A percentile compares a stretch with the other conserved stretches of the same genome.
phyloP scores from a whole-genome alignment of 2,113 vertebrate species.

The Terrapene triunguis region DNA sequence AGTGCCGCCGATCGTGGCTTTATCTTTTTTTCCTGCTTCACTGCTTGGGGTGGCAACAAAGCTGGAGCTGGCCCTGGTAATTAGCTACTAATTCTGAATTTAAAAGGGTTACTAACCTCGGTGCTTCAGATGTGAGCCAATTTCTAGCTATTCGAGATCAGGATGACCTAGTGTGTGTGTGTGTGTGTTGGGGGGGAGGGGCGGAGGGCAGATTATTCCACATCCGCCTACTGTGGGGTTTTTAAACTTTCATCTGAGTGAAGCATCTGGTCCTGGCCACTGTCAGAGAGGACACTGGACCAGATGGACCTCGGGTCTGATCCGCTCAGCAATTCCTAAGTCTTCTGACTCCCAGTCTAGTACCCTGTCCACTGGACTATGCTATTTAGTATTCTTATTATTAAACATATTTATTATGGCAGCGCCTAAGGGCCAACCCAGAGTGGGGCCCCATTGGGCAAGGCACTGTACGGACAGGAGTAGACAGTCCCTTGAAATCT shows the following conservation, averaged over 20 bases:
- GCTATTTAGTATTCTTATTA: not conserved
- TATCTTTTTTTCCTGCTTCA: no score
- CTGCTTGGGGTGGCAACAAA: no score
- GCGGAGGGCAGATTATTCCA: not conserved
- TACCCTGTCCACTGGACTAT: not conserved
- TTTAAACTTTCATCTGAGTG: not conserved
- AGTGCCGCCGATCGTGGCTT: no score
- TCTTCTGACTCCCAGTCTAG: not conserved
- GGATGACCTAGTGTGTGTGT: not conserved
- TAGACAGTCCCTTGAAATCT: not conserved
- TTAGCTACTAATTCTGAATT: not conserved
- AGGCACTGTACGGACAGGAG: no score
- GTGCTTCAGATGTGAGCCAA: slow-evolving; percentile 35
- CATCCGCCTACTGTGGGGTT: not conserved
- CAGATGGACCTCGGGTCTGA: not conserved
- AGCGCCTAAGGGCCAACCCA: no score
- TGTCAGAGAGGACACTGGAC: not conserved
- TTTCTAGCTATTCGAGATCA: slow-evolving; percentile 21
- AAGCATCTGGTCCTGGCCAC: not conserved
- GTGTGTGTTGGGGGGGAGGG: no score
- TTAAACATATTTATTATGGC: not conserved
- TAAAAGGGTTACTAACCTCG: not conserved
- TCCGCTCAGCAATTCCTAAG: not conserved
- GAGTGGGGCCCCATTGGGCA: no score
- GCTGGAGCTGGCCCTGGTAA: no score